phyloP scores from a whole-genome alignment of 1,140 invertebrate species.

The Neelides sp. region DNA sequence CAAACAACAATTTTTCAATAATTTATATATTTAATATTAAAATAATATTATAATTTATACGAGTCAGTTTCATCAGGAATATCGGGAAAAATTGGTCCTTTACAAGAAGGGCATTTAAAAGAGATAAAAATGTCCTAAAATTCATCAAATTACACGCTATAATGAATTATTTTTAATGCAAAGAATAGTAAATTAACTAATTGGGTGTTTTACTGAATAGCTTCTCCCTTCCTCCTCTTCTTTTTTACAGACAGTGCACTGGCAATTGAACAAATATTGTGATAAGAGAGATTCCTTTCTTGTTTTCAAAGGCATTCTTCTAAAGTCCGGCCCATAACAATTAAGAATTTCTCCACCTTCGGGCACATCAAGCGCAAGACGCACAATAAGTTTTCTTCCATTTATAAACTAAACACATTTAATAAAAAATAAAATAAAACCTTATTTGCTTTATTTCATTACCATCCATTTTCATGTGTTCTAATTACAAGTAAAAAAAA shows the following conservation, averaged over 20 bases:
- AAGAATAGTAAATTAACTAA: too few relatives aligned
- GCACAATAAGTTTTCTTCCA: conserved; percentile 42
- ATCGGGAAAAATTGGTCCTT: conserved; percentile 25
- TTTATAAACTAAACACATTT: conserved; percentile 37
- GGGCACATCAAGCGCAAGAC: conserved; percentile 42
- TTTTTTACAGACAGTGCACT: conserved; percentile 46
- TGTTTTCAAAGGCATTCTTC: conserved; percentile 43
- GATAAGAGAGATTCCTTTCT: conserved; percentile 46
- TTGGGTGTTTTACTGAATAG: conserved; percentile 46
- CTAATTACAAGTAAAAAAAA: conserved; percentile 33
- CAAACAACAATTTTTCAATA: too few relatives aligned
- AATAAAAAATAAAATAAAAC: too few relatives aligned
- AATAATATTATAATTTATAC: too few relatives aligned
- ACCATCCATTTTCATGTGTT: conserved; percentile 34
- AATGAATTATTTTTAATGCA: too few relatives aligned
- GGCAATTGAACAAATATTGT: conserved; percentile 60
- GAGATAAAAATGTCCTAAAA: too few relatives aligned
- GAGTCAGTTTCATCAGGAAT: conserved; percentile 14
- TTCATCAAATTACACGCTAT: too few relatives aligned
- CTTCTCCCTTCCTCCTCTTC: conserved; percentile 37
- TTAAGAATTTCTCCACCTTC: conserved; percentile 51
- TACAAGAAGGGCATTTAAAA: conserved; percentile 32
- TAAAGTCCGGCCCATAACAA: conserved; percentile 62
- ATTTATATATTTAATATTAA: too few relatives aligned
- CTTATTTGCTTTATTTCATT: too few relatives aligned